phyloP scores from a whole-genome alignment of 2,113 vertebrate genomes.

The Chitala chitala region DNA sequence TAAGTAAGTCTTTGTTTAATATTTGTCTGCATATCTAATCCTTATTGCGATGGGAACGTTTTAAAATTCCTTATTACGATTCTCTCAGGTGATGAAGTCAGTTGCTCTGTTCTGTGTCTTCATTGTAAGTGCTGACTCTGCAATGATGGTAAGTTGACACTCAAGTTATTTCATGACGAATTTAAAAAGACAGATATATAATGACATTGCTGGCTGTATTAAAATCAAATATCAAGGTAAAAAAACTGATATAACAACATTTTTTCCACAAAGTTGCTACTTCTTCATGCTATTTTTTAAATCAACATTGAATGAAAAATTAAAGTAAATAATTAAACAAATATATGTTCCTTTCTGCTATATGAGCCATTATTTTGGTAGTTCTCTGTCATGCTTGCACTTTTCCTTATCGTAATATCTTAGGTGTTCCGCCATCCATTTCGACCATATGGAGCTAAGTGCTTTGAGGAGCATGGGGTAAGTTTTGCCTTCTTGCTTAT shows the following conservation, averaged over 20 bases:
- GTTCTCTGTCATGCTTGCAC: no score
- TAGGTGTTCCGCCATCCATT: slow-evolving; percentile 4
- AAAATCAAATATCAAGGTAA: no score
- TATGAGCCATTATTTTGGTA: no score
- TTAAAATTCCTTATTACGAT: background rate
- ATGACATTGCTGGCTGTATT: no score
- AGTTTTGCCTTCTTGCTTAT: background rate
- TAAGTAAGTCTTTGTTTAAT: background rate
- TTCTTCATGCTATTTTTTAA: no score
- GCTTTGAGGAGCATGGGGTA: slow-evolving; percentile 13
- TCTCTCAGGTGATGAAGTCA: background rate
- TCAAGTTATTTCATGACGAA: no score
- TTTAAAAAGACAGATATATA: no score
- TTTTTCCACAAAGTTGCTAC: no score
- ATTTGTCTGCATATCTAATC: background rate
- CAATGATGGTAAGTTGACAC: slow-evolving; percentile 13
- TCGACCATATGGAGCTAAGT: background rate
- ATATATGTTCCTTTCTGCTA: no score
- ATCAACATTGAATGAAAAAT: no score
- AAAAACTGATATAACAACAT: no score
- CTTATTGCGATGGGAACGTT: background rate
- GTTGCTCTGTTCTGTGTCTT: background rate
- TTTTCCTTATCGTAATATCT: background rate
- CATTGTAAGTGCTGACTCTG: slow-evolving; percentile 9
- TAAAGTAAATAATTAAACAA: no score